phyloP scores from a whole-genome alignment of 64 coral and sea anemone species.

The Stylophora pistillata region DNA sequence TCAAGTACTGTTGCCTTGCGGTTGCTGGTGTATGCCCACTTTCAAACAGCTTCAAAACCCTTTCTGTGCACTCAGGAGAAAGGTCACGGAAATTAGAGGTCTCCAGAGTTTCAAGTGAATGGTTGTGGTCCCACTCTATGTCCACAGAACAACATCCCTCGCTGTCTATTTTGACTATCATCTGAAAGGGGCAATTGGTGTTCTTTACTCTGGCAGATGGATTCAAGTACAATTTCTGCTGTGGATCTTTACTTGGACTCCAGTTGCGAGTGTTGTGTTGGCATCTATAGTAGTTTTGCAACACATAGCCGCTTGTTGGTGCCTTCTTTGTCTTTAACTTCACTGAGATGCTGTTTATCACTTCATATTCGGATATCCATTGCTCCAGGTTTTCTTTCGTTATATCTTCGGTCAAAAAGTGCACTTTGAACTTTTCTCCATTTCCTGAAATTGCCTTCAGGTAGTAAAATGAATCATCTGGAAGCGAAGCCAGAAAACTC shows the following conservation, averaged over 20 bases:
- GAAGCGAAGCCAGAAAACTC: conserved; percentile 45
- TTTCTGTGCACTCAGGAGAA: conserved; percentile 39
- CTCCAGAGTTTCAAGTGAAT: conserved; percentile 41
- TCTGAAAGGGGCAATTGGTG: conserved; percentile 23
- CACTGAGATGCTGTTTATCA: conserved; percentile 54
- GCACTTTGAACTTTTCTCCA: conserved; percentile 51
- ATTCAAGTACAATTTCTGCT: conserved; percentile 52
- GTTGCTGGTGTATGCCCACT: conserved; percentile 51
- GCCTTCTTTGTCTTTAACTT: conserved; percentile 73
- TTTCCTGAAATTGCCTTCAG: conserved; percentile 52
- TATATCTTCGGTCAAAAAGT: conserved; percentile 57
- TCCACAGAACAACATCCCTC: conserved; percentile 27
- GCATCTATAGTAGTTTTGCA: conserved; percentile 74
- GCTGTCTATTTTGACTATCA: conserved; percentile 31
- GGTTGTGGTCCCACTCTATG: conserved; percentile 32
- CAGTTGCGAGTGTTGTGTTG: conserved; percentile 62
- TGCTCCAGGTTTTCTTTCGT: conserved; percentile 46
- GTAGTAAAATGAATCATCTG: conserved; percentile 65
- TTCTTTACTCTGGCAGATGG: conserved; percentile 16
- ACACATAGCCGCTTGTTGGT: conserved; percentile 50
- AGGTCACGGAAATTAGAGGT: conserved; percentile 13
- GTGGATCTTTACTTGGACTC: conserved; percentile 71
- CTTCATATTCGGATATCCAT: conserved; percentile 64
- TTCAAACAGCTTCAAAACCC: conserved; percentile 40
- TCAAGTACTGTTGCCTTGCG: conserved; percentile 56